These are phyloP conservation scores for Eutolmus rufibarbis DNA, from an alignment of 2,888 invertebrate species.

Conservation along the genomic window DNA sequence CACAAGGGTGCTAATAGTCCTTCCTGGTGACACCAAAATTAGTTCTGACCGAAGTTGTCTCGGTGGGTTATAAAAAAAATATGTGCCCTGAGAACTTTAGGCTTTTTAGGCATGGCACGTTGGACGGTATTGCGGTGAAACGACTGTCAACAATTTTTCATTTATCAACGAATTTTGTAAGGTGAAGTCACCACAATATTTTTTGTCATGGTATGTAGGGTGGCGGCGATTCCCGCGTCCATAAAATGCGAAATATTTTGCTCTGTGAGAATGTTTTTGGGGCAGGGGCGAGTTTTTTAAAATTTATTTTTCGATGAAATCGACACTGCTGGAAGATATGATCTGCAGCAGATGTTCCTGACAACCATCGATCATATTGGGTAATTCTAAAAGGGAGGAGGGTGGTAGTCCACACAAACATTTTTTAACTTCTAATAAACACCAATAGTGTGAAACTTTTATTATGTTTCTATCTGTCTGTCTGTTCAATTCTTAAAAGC, in stretches of 20 bases:
- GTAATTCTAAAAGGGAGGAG: neutral
- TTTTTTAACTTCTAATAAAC: neutral
- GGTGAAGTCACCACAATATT: neutral
- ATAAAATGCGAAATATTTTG: neutral
- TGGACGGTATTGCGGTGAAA: neutral
- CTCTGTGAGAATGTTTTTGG: neutral
- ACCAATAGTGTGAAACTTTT: neutral
- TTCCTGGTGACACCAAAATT: constrained; percentile 44
- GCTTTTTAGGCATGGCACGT: neutral
- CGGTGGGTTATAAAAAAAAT: neutral
- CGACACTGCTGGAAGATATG: neutral
- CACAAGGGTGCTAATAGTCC: constrained; percentile 46
- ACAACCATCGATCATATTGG: constrained; percentile 9
- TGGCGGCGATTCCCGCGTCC: neutral
- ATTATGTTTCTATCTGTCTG: neutral
- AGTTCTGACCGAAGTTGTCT: constrained; percentile 20
- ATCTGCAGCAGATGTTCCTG: constrained; percentile 1
- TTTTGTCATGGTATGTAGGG: neutral
- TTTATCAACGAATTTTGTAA: constrained; percentile 8
- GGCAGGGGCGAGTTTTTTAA: neutral
- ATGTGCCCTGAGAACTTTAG: neutral
- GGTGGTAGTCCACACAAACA: neutral
- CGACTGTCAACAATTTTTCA: constrained; percentile 5
- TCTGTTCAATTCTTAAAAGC: too few relatives aligned
- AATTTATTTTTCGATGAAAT: neutral